These are phyloP conservation scores for Megalops cyprinoides DNA, from an alignment of 2,797 vertebrate species.

Conservation along the genomic window DNA sequence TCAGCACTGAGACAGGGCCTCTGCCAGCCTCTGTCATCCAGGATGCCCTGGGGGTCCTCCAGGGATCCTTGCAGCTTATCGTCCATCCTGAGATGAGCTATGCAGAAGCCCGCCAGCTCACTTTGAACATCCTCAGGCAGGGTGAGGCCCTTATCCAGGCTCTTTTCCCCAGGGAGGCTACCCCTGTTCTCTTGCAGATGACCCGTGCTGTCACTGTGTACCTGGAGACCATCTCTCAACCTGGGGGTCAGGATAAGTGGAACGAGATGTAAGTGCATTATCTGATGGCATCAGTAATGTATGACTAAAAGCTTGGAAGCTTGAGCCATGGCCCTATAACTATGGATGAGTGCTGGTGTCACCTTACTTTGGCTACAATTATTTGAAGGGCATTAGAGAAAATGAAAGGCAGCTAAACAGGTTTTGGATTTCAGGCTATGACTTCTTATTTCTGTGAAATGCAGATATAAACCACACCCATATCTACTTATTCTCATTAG, in stretches of 20 bases:
- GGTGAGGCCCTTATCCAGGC: constrained; percentile 49
- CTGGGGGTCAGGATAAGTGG: constrained; percentile 54
- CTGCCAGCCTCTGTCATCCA: constrained; percentile 43
- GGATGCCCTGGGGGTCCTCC: constrained; percentile 53
- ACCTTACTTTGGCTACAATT: no score
- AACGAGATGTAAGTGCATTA: constrained; percentile 70
- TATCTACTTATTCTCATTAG: no score
- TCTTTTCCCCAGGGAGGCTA: constrained; percentile 39
- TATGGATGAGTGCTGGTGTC: neutral
- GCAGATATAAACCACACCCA: no score
- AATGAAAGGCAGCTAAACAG: no score
- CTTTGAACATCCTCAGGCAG: constrained; percentile 52
- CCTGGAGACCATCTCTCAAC: constrained; percentile 52
- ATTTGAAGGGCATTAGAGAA: no score
- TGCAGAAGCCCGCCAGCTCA: constrained; percentile 50
- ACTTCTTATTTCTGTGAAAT: no score
- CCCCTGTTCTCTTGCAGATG: constrained; percentile 52
- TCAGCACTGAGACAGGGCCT: constrained; percentile 3
- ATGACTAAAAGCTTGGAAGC: no score
- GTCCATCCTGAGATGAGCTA: constrained; percentile 53
- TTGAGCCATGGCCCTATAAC: no score
- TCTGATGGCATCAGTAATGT: neutral
- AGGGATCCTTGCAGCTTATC: constrained; percentile 55
- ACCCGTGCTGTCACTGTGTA: constrained; percentile 56
- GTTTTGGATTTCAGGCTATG: no score